Evolutionary conservation across 2,888 invertebrate species (phyloP).

Genomic region (Pandemis cinnamomeana): DNA sequence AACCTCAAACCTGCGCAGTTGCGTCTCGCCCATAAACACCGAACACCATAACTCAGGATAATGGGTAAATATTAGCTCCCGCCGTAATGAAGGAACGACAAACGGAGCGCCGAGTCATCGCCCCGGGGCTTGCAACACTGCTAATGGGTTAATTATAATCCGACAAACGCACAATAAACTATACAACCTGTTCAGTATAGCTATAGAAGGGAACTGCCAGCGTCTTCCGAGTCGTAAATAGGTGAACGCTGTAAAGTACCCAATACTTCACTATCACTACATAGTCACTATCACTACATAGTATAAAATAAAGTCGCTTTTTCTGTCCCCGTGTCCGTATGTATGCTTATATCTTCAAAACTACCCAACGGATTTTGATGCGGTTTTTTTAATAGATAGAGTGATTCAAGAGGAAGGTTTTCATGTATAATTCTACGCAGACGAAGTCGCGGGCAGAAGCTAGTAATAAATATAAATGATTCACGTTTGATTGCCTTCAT

Average conservation of each 20-base stretch:
- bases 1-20: background rate
- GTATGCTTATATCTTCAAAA: too few species aligned
- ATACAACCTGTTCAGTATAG: background rate
- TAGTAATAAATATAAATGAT: too few species aligned
- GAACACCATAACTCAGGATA: background rate
- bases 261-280: too few species aligned
- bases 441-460: too few species aligned
- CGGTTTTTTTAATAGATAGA: too few species aligned
- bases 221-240: background rate
- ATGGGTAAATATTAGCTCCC: background rate
- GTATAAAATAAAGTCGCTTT: too few species aligned
- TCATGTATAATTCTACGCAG: too few species aligned
- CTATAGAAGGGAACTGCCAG: background rate
- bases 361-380: too few species aligned
- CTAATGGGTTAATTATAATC: background rate
- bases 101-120: background rate
- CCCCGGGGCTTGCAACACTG: background rate
- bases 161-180: background rate
- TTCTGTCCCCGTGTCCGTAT: too few species aligned
- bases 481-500: too few species aligned
- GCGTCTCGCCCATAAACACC: background rate
- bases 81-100: background rate
- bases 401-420: too few species aligned
- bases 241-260: background rate
- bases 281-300: too few species aligned